Evolutionary conservation across 2,888 invertebrate genomes (phyloP).

Genomic region (Spicauda simplicius): DNA sequence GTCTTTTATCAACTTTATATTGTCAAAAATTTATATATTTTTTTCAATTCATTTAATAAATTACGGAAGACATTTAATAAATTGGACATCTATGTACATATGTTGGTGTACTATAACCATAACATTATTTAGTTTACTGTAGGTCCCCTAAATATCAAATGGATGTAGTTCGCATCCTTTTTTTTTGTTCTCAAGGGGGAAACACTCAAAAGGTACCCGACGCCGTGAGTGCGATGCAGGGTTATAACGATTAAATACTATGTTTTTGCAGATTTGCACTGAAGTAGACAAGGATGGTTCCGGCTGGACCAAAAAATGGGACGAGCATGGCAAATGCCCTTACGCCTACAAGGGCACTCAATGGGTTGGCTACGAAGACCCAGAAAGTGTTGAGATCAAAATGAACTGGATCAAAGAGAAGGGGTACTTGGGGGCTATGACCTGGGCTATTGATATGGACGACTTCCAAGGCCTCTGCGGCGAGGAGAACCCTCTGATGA

Average conservation of each 20-base stretch:
- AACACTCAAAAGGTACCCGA: too few species aligned
- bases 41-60: too few species aligned
- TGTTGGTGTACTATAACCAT: neutral
- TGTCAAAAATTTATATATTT: too few species aligned
- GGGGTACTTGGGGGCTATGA: constrained; percentile 94
- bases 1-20: too few species aligned
- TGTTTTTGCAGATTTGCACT: constrained; percentile 88
- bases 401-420: constrained; percentile 94
- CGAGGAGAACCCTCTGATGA: constrained; percentile 89
- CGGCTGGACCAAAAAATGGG: constrained; percentile 94
- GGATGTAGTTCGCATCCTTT: too few species aligned
- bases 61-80: neutral
- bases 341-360: constrained; percentile 94
- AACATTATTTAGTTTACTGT: too few species aligned
- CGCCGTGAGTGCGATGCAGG: too few species aligned
- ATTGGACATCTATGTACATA: neutral
- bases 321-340: constrained; percentile 92
- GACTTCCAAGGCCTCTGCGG: constrained; percentile 95
- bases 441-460: constrained; percentile 97
- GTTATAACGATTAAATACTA: too few species aligned
- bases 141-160: too few species aligned
- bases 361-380: constrained; percentile 96
- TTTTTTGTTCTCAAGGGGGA: too few species aligned
- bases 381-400: constrained; percentile 92
- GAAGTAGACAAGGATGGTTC: constrained; percentile 88